These are phyloP conservation scores for Dolomedes plantarius DNA, from an alignment of 2,888 invertebrate species.

Conservation along the genomic window DNA sequence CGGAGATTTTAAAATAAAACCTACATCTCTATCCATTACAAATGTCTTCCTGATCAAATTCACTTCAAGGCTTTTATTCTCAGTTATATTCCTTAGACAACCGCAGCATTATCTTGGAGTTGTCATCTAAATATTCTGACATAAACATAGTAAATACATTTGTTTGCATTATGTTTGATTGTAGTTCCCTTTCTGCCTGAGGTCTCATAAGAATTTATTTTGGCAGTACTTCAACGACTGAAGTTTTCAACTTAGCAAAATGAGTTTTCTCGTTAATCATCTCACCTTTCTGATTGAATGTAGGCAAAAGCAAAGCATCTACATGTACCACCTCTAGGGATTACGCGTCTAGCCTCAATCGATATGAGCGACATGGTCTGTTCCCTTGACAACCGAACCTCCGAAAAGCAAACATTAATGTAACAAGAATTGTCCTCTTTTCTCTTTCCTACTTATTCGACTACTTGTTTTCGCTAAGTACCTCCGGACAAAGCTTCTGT, in stretches of 20 bases:
- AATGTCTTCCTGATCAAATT: no score
- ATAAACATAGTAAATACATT: no score
- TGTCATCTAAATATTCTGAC: no score
- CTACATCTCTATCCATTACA: no score
- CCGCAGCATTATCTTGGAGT: no score
- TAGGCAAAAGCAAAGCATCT: conserved; percentile 59
- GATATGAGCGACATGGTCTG: conserved; percentile 60
- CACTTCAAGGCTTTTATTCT: no score
- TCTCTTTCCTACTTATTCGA: conserved; percentile 57
- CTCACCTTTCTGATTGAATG: conserved; percentile 43
- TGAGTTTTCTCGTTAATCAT: conserved; percentile 49
- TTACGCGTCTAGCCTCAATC: conserved; percentile 60
- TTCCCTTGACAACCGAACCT: conserved; percentile 63
- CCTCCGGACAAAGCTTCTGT: conserved; percentile 40
- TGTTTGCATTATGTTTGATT: no score
- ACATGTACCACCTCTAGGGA: conserved; percentile 42
- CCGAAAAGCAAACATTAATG: conserved; percentile 71
- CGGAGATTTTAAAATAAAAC: no score
- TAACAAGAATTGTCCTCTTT: conserved; percentile 59
- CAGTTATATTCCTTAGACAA: no score
- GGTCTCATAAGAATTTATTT: no score
- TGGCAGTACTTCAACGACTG: no score
- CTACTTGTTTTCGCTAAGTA: conserved; percentile 59
- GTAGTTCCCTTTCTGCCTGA: no score
- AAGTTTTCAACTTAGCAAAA: conserved; percentile 19